phyloP scores from a whole-genome alignment of 2,888 invertebrate genomes.

The Alentia gelatinosa region DNA sequence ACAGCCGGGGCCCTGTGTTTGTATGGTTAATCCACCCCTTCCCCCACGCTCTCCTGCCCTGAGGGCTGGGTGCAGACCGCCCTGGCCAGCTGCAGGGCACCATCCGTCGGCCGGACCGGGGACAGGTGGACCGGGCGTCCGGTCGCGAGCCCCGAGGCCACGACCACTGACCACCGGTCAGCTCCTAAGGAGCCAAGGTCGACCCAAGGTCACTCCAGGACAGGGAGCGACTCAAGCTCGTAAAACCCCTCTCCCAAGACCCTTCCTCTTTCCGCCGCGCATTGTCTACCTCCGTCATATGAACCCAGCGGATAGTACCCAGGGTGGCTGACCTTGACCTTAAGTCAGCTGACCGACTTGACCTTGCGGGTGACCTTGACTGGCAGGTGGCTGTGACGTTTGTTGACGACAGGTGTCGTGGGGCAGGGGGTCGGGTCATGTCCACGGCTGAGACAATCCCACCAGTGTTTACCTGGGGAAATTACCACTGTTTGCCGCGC shows the following conservation, averaged over 20 bases:
- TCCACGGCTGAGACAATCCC: slow-evolving; percentile 11
- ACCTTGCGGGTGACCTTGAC: neutral
- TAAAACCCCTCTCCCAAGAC: neutral
- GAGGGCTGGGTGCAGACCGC: neutral
- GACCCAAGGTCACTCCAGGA: neutral
- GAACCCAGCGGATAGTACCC: neutral
- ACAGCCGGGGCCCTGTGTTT: neutral
- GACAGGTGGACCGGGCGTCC: neutral
- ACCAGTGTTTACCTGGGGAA: slow-evolving; percentile 3
- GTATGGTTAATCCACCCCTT: slow-evolving; percentile 7
- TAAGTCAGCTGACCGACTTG: slow-evolving; percentile 22
- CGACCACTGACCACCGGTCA: neutral
- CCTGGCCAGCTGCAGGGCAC: neutral
- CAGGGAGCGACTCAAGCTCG: neutral
- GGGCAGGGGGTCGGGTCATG: neutral
- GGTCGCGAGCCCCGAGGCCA: neutral
- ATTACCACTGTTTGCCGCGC: slow-evolving; percentile 1
- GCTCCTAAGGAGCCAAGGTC: slow-evolving; percentile 26
- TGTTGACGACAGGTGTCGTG: slow-evolving; percentile 27
- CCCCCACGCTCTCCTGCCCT: neutral
- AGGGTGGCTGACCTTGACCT: neutral
- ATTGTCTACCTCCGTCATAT: neutral
- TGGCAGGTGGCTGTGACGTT: slow-evolving; percentile 28
- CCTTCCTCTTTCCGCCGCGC: neutral
- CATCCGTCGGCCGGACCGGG: neutral